Percentiles rank a stretch among this genome's conserved stretches.
Conservation (phyloP, 2,113 vertebrate genomes). For the Pseudopipra pipra region DNA sequence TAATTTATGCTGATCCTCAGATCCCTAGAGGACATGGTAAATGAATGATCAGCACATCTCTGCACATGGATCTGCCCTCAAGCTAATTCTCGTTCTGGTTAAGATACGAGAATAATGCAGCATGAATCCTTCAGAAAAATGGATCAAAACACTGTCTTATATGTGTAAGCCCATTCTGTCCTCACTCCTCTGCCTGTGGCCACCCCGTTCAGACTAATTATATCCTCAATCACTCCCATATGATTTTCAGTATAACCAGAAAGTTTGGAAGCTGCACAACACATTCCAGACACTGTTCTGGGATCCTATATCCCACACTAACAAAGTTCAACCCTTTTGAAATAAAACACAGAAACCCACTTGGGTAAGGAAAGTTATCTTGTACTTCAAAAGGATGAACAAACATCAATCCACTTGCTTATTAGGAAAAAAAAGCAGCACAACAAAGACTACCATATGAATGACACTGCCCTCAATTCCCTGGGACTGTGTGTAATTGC, state of each 20-base stretch:
- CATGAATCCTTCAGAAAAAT: background rate
- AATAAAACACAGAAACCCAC: background rate
- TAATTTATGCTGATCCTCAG: background rate
- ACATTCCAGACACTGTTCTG: background rate
- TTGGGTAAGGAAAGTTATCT: background rate
- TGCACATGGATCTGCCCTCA: background rate
- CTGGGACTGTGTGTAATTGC: background rate
- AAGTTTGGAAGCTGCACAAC: background rate
- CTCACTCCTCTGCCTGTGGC: background rate
- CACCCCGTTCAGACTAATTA: background rate
- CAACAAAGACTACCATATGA: background rate
- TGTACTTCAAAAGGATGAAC: background rate
- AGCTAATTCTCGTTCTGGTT: background rate
- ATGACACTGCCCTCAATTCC: background rate
- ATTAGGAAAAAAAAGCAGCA: background rate
- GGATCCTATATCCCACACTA: background rate
- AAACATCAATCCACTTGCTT: background rate
- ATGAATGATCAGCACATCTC: slow-evolving; percentile 16
- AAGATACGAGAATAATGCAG: background rate
- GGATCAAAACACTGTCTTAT: background rate
- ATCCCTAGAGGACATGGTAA: background rate
- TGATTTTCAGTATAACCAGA: slow-evolving; percentile 5
- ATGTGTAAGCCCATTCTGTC: background rate
- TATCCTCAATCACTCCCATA: background rate
- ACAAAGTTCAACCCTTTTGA: background rate